Evolutionary conservation across 2,888 invertebrate species (phyloP), one percentile per base, ranked within the genome.

Genomic region (Dexiosoma caninum): DNA sequence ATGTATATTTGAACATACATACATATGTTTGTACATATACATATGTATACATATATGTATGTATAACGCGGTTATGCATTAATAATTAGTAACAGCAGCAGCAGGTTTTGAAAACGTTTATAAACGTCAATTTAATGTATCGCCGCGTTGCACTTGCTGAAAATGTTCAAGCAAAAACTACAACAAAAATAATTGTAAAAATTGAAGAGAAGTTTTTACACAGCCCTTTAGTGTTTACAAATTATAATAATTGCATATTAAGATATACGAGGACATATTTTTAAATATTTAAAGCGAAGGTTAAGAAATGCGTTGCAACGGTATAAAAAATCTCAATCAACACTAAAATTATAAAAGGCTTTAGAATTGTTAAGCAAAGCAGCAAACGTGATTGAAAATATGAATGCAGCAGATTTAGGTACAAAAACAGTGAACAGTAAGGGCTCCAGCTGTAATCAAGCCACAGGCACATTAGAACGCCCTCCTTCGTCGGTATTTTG

Each of bases 81-180:
- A 75, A 75, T 49, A 27, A 75, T 49, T 32, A 40, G 30, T 44
- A 51, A 10, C 30, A 40, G 12, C 70, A 71, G 71, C 77, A 64
- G 59, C n/a, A n/a, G 46, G 67, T 66, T 27, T 70, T 72, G n/a
- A 12, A 44, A 46, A 37, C 46, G 9, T 46, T 75, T 59, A 42
- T 32, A 53, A 72, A 16, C 32, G 42, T 21, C 62, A 53, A 55
- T 32, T 53, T 14, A 8, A 35, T 46, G 57, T 70, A 46, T 19
- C 57, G 30, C 53, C 37, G n/a, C n/a, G 53, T 32, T 70, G 76
- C 62, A 77, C 69, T 69, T 62, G 76, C 49, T 77, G 19, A 62
- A 66, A 49, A 27, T 37, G 30, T 23, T 32, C n/a, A 23, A 5
- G 14, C 7, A 51, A 55, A 27, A n/a, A 6, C n/a, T n/a, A n/a